Conservation (phyloP, 1,140 invertebrate species). For the Leptestheria dahalacensis region DNA sequence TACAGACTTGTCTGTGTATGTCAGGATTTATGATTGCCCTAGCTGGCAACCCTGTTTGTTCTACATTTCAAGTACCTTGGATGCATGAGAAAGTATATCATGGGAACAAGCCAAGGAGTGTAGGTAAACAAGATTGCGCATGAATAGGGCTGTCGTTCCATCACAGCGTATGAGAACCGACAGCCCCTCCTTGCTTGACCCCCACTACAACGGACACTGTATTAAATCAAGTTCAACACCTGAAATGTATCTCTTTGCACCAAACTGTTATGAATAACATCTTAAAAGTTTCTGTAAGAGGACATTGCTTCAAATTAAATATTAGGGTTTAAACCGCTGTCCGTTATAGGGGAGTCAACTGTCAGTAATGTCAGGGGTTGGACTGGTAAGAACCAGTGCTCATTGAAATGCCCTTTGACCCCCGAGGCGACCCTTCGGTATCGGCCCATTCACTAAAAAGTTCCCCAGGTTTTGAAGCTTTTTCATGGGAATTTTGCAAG, state of each 20-base stretch:
- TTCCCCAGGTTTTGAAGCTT: not conserved
- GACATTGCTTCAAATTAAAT: no score
- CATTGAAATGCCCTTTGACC: not conserved
- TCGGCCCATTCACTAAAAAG: not conserved
- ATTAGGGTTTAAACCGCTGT: no score
- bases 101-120: not conserved
- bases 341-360: no score
- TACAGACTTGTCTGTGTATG: no score
- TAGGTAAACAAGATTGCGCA: not conserved
- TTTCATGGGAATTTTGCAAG: not conserved
- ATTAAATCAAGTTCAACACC: not conserved
- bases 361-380: not conserved
- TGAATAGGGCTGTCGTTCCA: no score
- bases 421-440: not conserved
- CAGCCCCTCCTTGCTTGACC: no score
- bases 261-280: no score
- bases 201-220: no score
- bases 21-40: not conserved
- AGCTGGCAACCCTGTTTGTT: not conserved
- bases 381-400: not conserved
- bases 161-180: no score
- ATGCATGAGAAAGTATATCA: not conserved
- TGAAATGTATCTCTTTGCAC: no score
- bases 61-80: not conserved
- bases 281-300: no score